Evolutionary conservation across 2,888 invertebrate species (phyloP).

Genomic region (Eledone cirrhosa): DNA sequence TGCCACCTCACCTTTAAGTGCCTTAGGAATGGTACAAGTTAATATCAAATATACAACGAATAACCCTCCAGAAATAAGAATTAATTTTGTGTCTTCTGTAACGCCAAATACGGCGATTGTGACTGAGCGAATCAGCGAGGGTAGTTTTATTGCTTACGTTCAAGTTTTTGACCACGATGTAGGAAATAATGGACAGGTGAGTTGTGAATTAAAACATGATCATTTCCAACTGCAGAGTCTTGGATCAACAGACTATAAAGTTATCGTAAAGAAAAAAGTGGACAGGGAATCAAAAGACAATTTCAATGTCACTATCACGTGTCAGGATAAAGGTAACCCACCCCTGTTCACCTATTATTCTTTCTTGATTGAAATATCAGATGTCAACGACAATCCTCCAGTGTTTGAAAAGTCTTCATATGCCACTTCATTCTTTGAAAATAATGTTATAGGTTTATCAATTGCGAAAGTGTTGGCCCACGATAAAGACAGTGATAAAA

Average conservation of each 20-base stretch:
- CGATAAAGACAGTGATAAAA: slow-evolving; percentile 51
- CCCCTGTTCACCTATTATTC: slow-evolving; percentile 46
- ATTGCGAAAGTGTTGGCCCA: slow-evolving; percentile 52
- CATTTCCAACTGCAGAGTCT: slow-evolving; percentile 49
- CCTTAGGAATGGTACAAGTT: slow-evolving; percentile 50
- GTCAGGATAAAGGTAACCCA: slow-evolving; percentile 57
- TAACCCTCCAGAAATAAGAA: slow-evolving; percentile 80
- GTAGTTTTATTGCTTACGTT: slow-evolving; percentile 59
- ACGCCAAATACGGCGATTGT: slow-evolving; percentile 45
- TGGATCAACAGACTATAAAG: slow-evolving; percentile 50
- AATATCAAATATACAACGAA: slow-evolving; percentile 86
- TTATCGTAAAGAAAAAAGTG: slow-evolving; percentile 49
- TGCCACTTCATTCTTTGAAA: slow-evolving; percentile 50
- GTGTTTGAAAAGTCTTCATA: slow-evolving; percentile 46
- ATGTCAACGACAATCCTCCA: slow-evolving; percentile 62
- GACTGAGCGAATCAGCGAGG: slow-evolving; percentile 53
- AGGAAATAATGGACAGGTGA: slow-evolving; percentile 55
- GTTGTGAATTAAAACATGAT: slow-evolving; percentile 44
- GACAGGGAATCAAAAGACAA: slow-evolving; percentile 52
- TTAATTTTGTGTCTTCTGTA: slow-evolving; percentile 38
- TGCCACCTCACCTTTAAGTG: slow-evolving; percentile 47
- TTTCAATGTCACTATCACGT: slow-evolving; percentile 53
- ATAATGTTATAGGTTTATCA: slow-evolving; percentile 51
- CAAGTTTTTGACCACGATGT: slow-evolving; percentile 59
- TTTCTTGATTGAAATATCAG: slow-evolving; percentile 54